Base-by-base conservation (phyloP, 2,888 invertebrate species). In the Adela reaumurella region DNA sequence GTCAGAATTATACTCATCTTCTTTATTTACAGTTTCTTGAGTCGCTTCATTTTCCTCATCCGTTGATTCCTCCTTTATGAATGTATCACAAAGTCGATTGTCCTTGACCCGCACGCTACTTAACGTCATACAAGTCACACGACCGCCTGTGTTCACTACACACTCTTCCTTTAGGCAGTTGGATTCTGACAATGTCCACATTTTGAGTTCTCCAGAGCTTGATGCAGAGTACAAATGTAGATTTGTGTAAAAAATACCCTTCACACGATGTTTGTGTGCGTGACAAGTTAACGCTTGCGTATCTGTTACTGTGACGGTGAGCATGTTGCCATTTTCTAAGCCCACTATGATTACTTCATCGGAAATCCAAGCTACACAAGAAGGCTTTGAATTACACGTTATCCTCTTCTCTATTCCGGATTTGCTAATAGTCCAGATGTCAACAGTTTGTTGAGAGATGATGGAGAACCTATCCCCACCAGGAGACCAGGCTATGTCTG, bases 401-500 rank as follows among this genome's bases (percentile, higher is more conserved):
- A 89, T 76, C 46, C 85, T 81, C 55, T 85, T 84, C 49, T 85
- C 72, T 29, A 92, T 76, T 14, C 88, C 88, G 3, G 94, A 93
- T 52, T 84, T 85, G 62, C 88, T 85, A 44, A 93, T 86, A 46
- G 85, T 86, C 84, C 94, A 95, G 18, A 97, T 76, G 68, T 93
- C 90, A 24, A 94, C 77, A 53, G 79, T 81, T 58, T 84, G 85
- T 49, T 87, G 85, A 42, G 89, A 87, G 19, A 85, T 83, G 47
- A 96, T 65, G 3, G 89, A 83, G 68, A 95, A 97, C 59, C 83
- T 82, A 41, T 84, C 82, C 17, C 93, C 95, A 57, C 82, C 82
- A 3, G 90, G 87, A 46, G 90, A 89, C 88, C 94, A 97, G 48
- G 70, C 70, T 1, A 85, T 64, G 57, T 83, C 83, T 58, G 74